Evolutionary conservation across 2,888 invertebrate species (phyloP), one percentile per base, ranked within the genome.

Genomic region (Quadroppia sp.): DNA sequence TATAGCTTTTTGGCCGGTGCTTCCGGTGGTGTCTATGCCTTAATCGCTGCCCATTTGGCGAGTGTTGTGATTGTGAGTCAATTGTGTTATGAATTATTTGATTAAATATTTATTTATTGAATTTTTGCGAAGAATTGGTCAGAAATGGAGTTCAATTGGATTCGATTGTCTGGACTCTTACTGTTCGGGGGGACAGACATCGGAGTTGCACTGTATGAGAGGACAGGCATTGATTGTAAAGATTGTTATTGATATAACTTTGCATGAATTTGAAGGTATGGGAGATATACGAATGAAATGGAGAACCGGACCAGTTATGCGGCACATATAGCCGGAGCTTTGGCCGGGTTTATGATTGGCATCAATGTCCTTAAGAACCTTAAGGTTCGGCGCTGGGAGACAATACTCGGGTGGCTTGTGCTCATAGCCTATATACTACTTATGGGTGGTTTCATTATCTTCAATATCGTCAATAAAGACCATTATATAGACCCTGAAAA

Each of bases 61-160:
- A 92, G 92, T 48, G 91, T 96, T 74, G 87, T 94, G 72, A 89
- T 94, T 89, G 90, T 90, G 80, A 42, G 40, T 36, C 59, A n/a
- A 71, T 71, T n/a, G 7, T 3, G 23, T 71, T 17, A 71, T 45
- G 15, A 28, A 30, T 36, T 4, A 25, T n/a, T 32, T 23, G 13
- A 23, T 74, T 17, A 32, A 23, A 45, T n/a, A 61, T 48, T 45
- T 20, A 15, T 71, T 48, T 17, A 45, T 70, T 25, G 25, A 70
- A 7, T 36, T 36, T 7, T 36, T 36, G 36, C 4, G 6, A 40
- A 94, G 92, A 99, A 99, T 83, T 99, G 95, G 92, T 86, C 87
- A 20, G 94, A 98, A 84, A 99, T 99, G 98, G 92, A 95, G 80
- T 94, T 90, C 81, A 93, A 94, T 0, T 87, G 90, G 77, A 85